Conservation (phyloP, 2,888 invertebrate genomes). For the Stenodera caucasica region DNA sequence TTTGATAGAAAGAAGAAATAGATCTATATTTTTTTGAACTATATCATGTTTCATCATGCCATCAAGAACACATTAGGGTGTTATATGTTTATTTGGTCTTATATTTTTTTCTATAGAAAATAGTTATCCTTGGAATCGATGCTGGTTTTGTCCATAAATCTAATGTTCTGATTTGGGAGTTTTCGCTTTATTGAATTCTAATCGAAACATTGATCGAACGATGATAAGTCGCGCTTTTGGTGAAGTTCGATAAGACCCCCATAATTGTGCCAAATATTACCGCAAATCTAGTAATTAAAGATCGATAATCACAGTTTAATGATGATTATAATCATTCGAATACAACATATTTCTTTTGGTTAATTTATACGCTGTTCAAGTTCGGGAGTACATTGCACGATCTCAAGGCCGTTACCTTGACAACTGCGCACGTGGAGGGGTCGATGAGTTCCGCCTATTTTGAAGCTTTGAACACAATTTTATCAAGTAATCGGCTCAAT, state of each 20-base stretch:
- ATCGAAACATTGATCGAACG: not conserved
- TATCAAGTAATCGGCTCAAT: too few relatives aligned
- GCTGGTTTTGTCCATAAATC: not conserved
- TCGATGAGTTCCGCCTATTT: too few relatives aligned
- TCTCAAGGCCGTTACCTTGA: too few relatives aligned
- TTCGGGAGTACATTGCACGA: too few relatives aligned
- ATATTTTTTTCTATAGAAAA: slow-evolving; percentile 10
- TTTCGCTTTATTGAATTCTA: not conserved
- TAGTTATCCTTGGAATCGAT: not conserved
- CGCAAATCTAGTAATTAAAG: too few relatives aligned
- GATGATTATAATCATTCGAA: too few relatives aligned
- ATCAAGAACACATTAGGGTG: slow-evolving; percentile 25
- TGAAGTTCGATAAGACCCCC: not conserved
- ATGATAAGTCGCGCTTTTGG: not conserved
- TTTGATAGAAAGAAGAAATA: not conserved
- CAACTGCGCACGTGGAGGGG: too few relatives aligned
- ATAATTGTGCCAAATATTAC: too few relatives aligned
- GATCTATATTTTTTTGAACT: slow-evolving; percentile 1
- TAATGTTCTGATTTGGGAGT: not conserved
- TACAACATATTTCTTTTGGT: too few relatives aligned
- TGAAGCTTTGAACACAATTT: too few relatives aligned
- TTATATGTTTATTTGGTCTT: slow-evolving; percentile 13
- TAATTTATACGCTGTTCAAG: too few relatives aligned
- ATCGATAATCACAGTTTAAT: too few relatives aligned
- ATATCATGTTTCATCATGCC: slow-evolving; percentile 23